These are phyloP conservation scores for Cerceris ruficornis DNA, from an alignment of 2,888 invertebrate species.

Conservation along the genomic window DNA sequence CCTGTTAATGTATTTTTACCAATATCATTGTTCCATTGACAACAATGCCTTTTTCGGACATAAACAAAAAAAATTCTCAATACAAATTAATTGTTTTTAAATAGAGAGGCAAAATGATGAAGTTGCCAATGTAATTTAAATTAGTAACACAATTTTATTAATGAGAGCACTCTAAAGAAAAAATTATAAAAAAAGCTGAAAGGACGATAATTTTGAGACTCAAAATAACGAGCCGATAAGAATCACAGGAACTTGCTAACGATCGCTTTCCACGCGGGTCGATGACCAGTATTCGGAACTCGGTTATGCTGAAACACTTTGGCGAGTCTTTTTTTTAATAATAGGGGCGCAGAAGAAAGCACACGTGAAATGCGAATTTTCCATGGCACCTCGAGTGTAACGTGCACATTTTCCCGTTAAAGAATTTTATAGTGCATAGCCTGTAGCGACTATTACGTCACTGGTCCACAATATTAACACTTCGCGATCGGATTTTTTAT, in stretches of 20 bases:
- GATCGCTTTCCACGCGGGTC: slow-evolving; percentile 52
- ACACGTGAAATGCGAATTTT: slow-evolving; percentile 16
- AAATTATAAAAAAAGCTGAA: too few relatives aligned
- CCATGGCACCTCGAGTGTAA: not conserved
- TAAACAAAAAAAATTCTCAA: too few relatives aligned
- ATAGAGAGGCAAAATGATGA: too few relatives aligned
- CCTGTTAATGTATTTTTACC: too few relatives aligned
- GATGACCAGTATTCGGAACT: slow-evolving; percentile 55
- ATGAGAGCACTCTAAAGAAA: not conserved
- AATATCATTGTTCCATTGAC: too few relatives aligned
- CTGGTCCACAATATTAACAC: too few relatives aligned
- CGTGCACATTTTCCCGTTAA: slow-evolving; percentile 18
- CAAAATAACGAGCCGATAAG: not conserved
- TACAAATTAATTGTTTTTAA: too few relatives aligned
- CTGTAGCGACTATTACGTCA: too few relatives aligned
- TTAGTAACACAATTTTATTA: slow-evolving; percentile 3
- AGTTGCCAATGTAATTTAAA: slow-evolving; percentile 14
- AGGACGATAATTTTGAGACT: not conserved
- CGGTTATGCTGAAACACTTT: slow-evolving; percentile 53
- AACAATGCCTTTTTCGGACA: too few relatives aligned
- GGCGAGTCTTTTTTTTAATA: slow-evolving; percentile 28
- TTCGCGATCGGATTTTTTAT: too few relatives aligned
- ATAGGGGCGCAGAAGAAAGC: slow-evolving; percentile 41
- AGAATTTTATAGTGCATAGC: slow-evolving; percentile 1
- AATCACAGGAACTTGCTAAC: not conserved